A percentile compares a stretch with the other conserved stretches of the same genome.
These are phyloP conservation scores for Eonycteris spelaea DNA, from an alignment of 2,113 vertebrate species.

Conservation along the genomic window DNA sequence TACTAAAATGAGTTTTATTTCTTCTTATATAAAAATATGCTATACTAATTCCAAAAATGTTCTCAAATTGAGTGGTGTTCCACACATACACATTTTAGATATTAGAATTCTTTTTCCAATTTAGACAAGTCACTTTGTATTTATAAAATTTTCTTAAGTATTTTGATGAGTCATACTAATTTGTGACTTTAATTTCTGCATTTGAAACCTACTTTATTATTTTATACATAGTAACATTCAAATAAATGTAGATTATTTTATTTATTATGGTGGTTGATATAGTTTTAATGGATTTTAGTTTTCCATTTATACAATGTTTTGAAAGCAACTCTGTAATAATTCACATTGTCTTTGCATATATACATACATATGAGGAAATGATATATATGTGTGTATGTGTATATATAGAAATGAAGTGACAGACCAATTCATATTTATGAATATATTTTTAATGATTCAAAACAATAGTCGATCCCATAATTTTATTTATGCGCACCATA, in stretches of 20 bases:
- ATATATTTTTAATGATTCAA: constrained; percentile 28
- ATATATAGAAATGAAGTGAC: neutral
- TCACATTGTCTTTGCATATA: constrained; percentile 40
- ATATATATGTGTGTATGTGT: neutral
- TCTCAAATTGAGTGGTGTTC: constrained; percentile 35
- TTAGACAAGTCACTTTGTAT: neutral
- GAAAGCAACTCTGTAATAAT: constrained; percentile 61
- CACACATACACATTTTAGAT: neutral
- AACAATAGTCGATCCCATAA: neutral
- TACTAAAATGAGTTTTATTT: constrained; percentile 28
- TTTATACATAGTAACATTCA: constrained; percentile 49
- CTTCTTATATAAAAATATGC: constrained; percentile 29
- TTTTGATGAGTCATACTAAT: constrained; percentile 36
- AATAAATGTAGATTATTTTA: constrained; percentile 50
- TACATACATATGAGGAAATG: constrained; percentile 43
- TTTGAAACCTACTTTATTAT: constrained; percentile 61
- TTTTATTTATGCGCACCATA: neutral
- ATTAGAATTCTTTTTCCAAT: constrained; percentile 12
- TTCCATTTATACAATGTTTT: constrained; percentile 49
- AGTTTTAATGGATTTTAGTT: constrained; percentile 56
- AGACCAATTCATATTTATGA: constrained; percentile 63
- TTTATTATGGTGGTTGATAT: constrained; percentile 30
- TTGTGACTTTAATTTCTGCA: constrained; percentile 22
- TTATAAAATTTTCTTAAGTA: constrained; percentile 31
- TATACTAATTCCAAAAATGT: neutral